A percentile compares a stretch with the other conserved stretches of the same genome.
Evolutionary conservation across 2,113 vertebrate species (phyloP).

Genomic region (Climacteris rufus): DNA sequence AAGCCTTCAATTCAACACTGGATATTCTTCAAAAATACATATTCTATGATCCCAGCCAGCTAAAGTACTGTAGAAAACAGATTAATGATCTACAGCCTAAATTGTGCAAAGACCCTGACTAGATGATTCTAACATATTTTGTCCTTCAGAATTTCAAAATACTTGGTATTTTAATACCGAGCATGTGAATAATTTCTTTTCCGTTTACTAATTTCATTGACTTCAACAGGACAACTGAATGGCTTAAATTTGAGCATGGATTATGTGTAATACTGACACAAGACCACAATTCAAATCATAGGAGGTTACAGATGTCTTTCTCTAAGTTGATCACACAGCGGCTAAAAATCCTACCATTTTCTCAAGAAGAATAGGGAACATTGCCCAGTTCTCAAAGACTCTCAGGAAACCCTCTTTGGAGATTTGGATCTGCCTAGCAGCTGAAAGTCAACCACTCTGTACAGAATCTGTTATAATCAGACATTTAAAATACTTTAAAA

Average conservation of each 20-base stretch:
- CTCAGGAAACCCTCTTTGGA: background rate
- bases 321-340: background rate
- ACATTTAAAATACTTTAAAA: background rate
- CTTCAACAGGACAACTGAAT: background rate
- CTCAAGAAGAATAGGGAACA: background rate
- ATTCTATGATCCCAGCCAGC: background rate
- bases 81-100: background rate
- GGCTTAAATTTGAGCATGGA: background rate
- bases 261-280: background rate
- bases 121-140: background rate
- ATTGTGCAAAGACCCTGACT: background rate
- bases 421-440: background rate
- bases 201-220: background rate
- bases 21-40: background rate
- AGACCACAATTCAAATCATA: background rate
- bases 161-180: background rate
- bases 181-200: background rate
- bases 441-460: background rate
- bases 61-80: background rate
- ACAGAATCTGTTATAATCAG: background rate
- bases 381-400: background rate
- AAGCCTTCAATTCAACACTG: background rate
- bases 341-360: background rate
- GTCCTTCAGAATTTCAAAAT: background rate
- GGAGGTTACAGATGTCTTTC: background rate